Conservation (phyloP, 2,888 invertebrate genomes). For the Notocelia uddmanniana region DNA sequence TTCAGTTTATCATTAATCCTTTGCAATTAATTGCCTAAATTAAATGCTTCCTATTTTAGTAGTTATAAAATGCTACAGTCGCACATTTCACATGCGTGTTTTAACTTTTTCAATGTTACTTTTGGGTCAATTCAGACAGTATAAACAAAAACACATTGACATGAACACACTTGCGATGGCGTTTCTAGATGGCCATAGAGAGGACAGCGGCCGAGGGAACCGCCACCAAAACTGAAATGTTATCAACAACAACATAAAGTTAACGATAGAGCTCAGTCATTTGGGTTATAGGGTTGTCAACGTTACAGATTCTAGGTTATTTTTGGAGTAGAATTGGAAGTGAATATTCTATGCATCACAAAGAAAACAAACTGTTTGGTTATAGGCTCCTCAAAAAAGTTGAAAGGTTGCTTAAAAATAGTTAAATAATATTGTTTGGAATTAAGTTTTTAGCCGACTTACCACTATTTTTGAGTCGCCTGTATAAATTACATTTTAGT, state of each 20-base stretch:
- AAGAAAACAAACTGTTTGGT: neutral
- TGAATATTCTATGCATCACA: neutral
- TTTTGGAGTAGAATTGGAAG: neutral
- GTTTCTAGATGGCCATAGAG: neutral
- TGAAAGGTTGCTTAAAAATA: neutral
- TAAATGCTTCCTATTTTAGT: too few relatives aligned
- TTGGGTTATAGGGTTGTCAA: constrained; percentile 28
- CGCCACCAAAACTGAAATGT: constrained; percentile 56
- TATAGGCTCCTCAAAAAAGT: constrained; percentile 2
- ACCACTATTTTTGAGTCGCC: neutral
- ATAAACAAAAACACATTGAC: constrained; percentile 33
- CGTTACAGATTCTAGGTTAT: neutral
- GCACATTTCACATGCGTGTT: too few relatives aligned
- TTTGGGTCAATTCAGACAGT: too few relatives aligned
- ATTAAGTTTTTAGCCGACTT: neutral
- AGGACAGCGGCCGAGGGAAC: constrained; percentile 24
- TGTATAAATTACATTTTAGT: neutral
- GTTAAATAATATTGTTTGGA: neutral
- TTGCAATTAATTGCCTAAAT: too few relatives aligned
- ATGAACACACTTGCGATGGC: constrained; percentile 56
- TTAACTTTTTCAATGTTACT: too few relatives aligned
- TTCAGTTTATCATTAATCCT: too few relatives aligned
- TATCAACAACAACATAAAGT: constrained; percentile 45
- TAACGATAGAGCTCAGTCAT: neutral
- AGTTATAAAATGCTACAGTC: too few relatives aligned